phyloP scores from a whole-genome alignment of 2,797 vertebrate genomes.

The Emys orbicularis region DNA sequence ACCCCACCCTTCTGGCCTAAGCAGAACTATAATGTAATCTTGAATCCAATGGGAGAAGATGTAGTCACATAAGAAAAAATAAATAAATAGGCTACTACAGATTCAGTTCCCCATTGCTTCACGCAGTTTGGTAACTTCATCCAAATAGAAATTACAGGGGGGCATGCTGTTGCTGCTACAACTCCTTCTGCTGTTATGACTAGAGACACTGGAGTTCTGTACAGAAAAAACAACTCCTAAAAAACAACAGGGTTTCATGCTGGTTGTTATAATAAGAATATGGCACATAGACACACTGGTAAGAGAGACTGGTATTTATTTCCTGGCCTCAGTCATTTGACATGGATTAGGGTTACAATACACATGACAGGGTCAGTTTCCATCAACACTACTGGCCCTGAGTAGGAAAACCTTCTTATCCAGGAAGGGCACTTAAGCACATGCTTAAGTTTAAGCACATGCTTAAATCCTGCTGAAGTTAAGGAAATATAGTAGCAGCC shows the following conservation, averaged over 20 bases:
- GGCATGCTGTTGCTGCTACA: background rate
- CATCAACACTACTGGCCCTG: background rate
- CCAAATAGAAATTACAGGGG: background rate
- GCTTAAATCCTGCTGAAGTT: slow-evolving; percentile 2
- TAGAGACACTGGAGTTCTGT: slow-evolving; percentile 4
- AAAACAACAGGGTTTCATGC: slow-evolving; percentile 15
- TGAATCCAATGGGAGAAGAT: background rate
- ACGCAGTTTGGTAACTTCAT: background rate
- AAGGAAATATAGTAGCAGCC: background rate
- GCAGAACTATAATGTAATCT: background rate
- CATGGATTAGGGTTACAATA: slow-evolving; percentile 35
- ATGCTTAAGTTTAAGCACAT: background rate
- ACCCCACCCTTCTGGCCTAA: background rate
- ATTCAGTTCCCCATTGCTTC: background rate
- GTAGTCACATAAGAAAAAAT: background rate
- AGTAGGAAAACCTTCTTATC: background rate
- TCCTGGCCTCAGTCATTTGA: slow-evolving; percentile 12
- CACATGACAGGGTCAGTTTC: background rate
- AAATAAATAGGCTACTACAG: background rate
- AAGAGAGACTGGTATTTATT: slow-evolving; percentile 30
- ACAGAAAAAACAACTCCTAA: background rate
- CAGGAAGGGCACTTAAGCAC: background rate
- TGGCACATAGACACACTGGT: slow-evolving; percentile 6
- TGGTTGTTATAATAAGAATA: slow-evolving; percentile 26
- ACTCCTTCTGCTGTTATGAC: background rate